Base-by-base conservation (phyloP, 1,140 invertebrate species). In the Cepaea nemoralis region DNA sequence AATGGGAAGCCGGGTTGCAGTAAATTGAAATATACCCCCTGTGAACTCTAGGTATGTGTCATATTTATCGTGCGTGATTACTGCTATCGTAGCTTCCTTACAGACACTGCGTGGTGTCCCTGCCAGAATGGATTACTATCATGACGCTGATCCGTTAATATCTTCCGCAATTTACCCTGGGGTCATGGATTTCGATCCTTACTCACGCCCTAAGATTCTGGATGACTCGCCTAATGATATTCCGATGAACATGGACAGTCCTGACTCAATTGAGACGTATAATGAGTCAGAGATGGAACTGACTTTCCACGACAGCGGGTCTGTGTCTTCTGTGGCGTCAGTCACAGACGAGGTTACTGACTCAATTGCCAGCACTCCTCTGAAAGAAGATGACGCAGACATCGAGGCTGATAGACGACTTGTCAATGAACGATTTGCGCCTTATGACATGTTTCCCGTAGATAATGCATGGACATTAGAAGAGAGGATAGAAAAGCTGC, bases 401-500 rank as follows among this genome's bases (percentile, higher is more conserved):
- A 55, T 77, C 35, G 31, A 39, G 40, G 1, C 14, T 19, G 75
- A 77, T 35, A 24, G 48, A 19, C 5, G 55, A 24, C 75, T 77
- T 8, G 40, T 77, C 48, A 59, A 10, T 22, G 10, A 37, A 37
- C 22, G 75, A 77, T 77, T 37, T 19, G 75, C 48, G 22, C 75
- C 75, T 16, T 48, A 77, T 50, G 48, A 77, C 22, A 10, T 66
- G 12, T 77, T 77, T 48, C 75, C 75, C 48, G 55, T 24, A 3
- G 55, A 59, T 27, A 59, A 66, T 37, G 12, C 16, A 8, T 77
- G 75, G 75, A 77, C 75, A 35, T 50, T 77, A n/a, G 75, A 77
- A 35, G 24, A 77, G 35, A 77, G 50, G 63, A 35, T 45, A 5
- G 75, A 37, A 8, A 24, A 42, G 19, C 75, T 77, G 3, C 31